These are phyloP conservation scores for Eucera pruinosa DNA, from an alignment of 2,888 invertebrate genomes.

Conservation along the genomic window DNA sequence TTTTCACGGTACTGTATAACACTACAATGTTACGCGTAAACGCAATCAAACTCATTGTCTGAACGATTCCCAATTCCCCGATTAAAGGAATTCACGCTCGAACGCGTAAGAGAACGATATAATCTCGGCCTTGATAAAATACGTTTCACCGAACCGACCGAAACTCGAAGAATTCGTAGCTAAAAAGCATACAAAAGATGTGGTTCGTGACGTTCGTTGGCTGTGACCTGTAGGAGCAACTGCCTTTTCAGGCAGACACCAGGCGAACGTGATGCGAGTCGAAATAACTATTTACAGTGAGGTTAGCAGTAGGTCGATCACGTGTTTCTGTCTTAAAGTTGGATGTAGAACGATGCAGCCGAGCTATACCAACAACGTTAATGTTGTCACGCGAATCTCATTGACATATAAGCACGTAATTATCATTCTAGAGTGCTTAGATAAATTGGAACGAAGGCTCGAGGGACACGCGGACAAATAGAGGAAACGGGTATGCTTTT, in stretches of 20 bases:
- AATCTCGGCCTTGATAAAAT: conserved; percentile 1
- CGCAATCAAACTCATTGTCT: too few species aligned
- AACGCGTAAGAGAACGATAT: too few species aligned
- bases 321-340: conserved; percentile 7
- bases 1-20: too few species aligned
- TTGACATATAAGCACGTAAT: conserved; percentile 60
- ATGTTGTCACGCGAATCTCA: conserved; percentile 56
- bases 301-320: conserved; percentile 38
- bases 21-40: too few species aligned
- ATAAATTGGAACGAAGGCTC: conserved; percentile 42
- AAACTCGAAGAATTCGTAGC: conserved; percentile 2
- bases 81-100: too few species aligned
- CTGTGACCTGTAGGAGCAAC: conserved; percentile 3
- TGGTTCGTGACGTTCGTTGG: neutral
- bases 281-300: conserved; percentile 34
- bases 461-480: conserved; percentile 18
- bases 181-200: conserved; percentile 5
- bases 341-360: conserved; percentile 47
- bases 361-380: conserved; percentile 24
- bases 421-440: conserved; percentile 39
- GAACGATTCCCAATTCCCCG: too few species aligned
- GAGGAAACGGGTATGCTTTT: conserved; percentile 19
- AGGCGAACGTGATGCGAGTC: conserved; percentile 24
- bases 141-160: neutral
- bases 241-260: conserved; percentile 17